Base-by-base conservation (phyloP, 1,140 invertebrate species). In the Hyles vespertilio region DNA sequence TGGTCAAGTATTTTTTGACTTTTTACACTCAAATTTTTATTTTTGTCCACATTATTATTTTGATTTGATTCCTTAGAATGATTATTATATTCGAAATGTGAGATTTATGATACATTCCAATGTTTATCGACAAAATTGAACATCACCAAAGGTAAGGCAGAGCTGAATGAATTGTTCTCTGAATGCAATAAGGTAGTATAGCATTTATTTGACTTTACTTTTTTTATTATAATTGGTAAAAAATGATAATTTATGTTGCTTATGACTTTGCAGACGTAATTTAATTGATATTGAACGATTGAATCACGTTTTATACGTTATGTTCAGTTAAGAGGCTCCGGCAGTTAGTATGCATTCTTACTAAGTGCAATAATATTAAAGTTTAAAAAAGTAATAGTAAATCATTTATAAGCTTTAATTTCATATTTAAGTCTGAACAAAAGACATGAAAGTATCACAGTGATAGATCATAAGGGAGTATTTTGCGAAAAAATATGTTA, bases 1-100 rank as follows among this genome's bases (percentile, higher is more conserved):
- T 89, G 89, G 89, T 90, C 89, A 89, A 89, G 85, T 83, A 87
- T 89, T 89, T 84, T 87, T 89, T 87, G 84, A 88, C 87, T 89
- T 90, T 90, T 90, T 90, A 89, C 89, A 84, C 87, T 90, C 87
- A 89, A 89, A 87, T 89, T 89, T 79, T 80, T 71, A 72, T 71
- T 76, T 68, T 73, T 72, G 64, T 66, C 69, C 69, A 65, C 64
- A 70, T 63, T 64, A 69, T 77, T 79, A 62, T 79, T 84, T 79
- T 71, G 53, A 65, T 56, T 77, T 76, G 62, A 82, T 83, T 84
- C 70, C 68, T 60, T 77, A 73, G 72, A 63, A 67, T 72, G 70
- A 70, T 77, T 73, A 66, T 70, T 67, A 67, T 69, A 63, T 70
- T 63, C 52, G 53, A 58, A 67, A 74, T 81, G 78, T 85, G 79